Evolutionary conservation across 2,113 vertebrate species (phyloP), one percentile per base, ranked within the genome.

Genomic region (Scartelaos histophorus): DNA sequence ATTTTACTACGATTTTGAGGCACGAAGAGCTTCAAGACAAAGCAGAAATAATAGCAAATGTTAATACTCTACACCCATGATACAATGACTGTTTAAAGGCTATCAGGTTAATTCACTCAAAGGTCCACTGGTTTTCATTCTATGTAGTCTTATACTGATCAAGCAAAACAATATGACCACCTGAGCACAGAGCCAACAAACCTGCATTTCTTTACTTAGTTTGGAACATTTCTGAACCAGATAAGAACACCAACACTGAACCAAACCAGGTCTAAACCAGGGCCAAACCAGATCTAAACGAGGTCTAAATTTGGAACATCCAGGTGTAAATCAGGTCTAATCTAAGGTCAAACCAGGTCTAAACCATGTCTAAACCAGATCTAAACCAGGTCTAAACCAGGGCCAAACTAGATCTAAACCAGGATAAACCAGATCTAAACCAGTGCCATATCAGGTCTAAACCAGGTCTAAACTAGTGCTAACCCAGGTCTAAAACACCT

Each of bases 1-100:
- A 91, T 90, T 92, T 92, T 91, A 85, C 83, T 86, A 91, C 87
- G 78, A 76, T 65, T 82, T 81, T 75, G 73, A 88, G 85, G 85
- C 87, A 75, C 64, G 82, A 74, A 16, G 68, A 77, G 66, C 45
- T 81, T 66, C 70, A 58, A 58, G 70, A 75, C 73, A 79, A 54
- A 82, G 43, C 35, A 15, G 67, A 53, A 22, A 67, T 58, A 11
- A 65, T 49, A 0, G 43, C 46, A 49, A 25, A 45, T 19, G 22
- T 61, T 46, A n/a, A 4, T 77, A 25, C 74, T 75, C 79, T 66
- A 68, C 62, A 80, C 7, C 62, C 74, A 77, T 65, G 46, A 29
- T 47, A 73, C 25, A 34, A 19, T 47, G 74, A 87, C 83, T 85
- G 80, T 90, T 88, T 82, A 58, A 58, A 58, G 56, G 56, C 5